Conservation (phyloP, 2,113 vertebrate species). For the Ammospiza caudacuta region DNA sequence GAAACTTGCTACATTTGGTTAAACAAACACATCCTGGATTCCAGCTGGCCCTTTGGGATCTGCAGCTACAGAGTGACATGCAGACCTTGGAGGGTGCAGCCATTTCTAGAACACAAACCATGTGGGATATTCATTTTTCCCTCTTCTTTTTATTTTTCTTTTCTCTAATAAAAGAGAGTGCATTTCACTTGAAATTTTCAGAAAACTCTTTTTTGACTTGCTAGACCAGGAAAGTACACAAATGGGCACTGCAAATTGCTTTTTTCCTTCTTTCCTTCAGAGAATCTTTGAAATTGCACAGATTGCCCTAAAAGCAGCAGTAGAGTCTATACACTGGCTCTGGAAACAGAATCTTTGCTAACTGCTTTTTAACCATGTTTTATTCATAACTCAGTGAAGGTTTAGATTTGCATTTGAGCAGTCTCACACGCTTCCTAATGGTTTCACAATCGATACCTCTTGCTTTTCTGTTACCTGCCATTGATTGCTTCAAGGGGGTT, state of each 20-base stretch:
- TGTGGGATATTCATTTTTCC: accelerated
- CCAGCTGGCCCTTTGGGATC: not conserved
- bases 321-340: not conserved
- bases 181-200: not conserved
- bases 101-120: not conserved
- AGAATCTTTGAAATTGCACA: not conserved
- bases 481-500: not conserved
- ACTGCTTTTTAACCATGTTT: not conserved
- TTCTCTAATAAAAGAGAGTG: not conserved
- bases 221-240: not conserved
- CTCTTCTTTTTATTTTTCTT: no score
- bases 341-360: not conserved
- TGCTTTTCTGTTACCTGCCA: not conserved
- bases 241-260: not conserved
- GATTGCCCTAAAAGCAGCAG: not conserved
- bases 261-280: not conserved
- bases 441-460: not conserved
- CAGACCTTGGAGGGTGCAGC: not conserved
- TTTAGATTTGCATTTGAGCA: conserved; percentile 8
- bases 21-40: not conserved
- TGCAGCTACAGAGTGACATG: not conserved
- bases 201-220: not conserved
- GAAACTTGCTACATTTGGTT: not conserved
- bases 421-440: not conserved
- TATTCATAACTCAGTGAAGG: not conserved